phyloP scores from a whole-genome alignment of 2,888 invertebrate genomes.

The Camptogramma bilineatum region DNA sequence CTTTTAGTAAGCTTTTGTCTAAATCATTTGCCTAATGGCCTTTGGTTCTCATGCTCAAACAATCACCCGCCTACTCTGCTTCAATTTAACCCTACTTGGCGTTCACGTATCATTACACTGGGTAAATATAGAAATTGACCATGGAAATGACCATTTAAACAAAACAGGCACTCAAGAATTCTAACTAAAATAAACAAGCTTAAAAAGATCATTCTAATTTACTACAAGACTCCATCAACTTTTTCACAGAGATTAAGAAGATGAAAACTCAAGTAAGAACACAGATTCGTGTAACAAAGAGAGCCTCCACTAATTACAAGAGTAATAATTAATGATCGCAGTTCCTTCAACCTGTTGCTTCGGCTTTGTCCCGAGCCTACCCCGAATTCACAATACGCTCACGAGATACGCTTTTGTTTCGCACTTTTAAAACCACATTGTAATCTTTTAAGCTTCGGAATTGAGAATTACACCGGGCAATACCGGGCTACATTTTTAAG shows the following conservation, averaged over 20 bases:
- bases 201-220: background rate
- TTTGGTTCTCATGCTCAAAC: slow-evolving; percentile 35
- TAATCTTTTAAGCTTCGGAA: slow-evolving; percentile 25
- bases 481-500: slow-evolving; percentile 27
- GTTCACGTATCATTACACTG: slow-evolving; percentile 66
- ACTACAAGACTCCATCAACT: background rate
- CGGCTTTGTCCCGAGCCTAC: slow-evolving; percentile 22
- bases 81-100: slow-evolving; percentile 56
- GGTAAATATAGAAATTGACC: slow-evolving; percentile 61
- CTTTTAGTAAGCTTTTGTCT: slow-evolving; percentile 45
- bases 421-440: slow-evolving; percentile 42
- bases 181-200: slow-evolving; percentile 1
- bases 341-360: slow-evolving; percentile 33
- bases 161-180: slow-evolving; percentile 9
- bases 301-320: slow-evolving; percentile 12
- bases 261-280: slow-evolving; percentile 16
- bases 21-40: slow-evolving; percentile 31
- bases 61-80: slow-evolving; percentile 57
- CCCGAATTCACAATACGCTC: slow-evolving; percentile 24
- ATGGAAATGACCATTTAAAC: slow-evolving; percentile 40
- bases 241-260: background rate
- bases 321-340: slow-evolving; percentile 34
- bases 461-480: slow-evolving; percentile 24
- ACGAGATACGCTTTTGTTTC: slow-evolving; percentile 41
- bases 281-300: slow-evolving; percentile 16